Base-by-base conservation (phyloP, 2,888 invertebrate genomes). In the Eueremaeus valkanovi region DNA sequence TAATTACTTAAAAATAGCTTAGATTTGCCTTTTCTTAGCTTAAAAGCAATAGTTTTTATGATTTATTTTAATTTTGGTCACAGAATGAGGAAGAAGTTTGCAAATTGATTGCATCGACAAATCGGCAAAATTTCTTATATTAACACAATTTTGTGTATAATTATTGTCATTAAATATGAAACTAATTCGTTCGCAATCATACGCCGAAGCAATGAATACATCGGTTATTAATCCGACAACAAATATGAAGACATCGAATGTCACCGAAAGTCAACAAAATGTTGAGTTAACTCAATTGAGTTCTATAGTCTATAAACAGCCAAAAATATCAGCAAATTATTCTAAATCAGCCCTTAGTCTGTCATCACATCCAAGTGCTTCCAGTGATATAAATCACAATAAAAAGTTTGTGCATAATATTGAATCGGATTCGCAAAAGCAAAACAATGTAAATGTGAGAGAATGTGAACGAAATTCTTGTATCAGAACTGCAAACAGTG, bases 91-190 rank as follows among this genome's bases (percentile, higher is more conserved):
- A n/a, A n/a, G n/a, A n/a, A 2, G 18, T 49, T n/a, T 49, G 49
- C 3, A n/a, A 49, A 49, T 21, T 49, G 49, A 49, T 1, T 49
- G 45, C n/a, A 6, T n/a, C 5, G 49, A n/a, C n/a, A n/a, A n/a
- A n/a, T n/a, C n/a, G n/a, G n/a, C n/a, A n/a, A n/a, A n/a, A n/a
- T n/a, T n/a, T n/a, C n/a, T n/a, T n/a, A n/a, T n/a, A n/a, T n/a
- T n/a, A n/a, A n/a, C n/a, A n/a, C n/a, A n/a, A n/a, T n/a, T n/a
- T n/a, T n/a, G n/a, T n/a, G n/a, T n/a, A n/a, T n/a, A n/a, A n/a
- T n/a, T n/a, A n/a, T n/a, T n/a, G 13, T 27, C 61, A 61, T n/a
- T n/a, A 66, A 66, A 66, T 66, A 66, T 66, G 63, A n/a, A 36
- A 21, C 31, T 9, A 33, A 66, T 66, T 66, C 63, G 63, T 66